phyloP scores from a whole-genome alignment of 2,113 vertebrate species.

The human region DNA sequence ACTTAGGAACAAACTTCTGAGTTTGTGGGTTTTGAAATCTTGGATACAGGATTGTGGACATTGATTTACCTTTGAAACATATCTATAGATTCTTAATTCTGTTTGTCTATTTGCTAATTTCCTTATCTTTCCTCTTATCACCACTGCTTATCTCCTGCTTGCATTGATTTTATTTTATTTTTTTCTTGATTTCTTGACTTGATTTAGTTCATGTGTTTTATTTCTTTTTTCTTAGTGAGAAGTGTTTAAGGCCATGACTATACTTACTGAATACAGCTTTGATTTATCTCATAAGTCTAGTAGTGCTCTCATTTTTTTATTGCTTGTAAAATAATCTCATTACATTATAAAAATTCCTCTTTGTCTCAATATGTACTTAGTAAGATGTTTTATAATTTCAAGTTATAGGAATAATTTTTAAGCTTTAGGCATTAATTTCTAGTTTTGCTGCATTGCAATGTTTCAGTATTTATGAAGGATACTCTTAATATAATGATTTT shows the following conservation, averaged over 20 bases:
- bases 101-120: background rate
- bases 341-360: constrained; percentile 34
- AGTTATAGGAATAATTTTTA: constrained; percentile 5
- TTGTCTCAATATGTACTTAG: constrained; percentile 39
- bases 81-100: background rate
- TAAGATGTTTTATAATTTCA: constrained; percentile 43
- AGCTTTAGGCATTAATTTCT: constrained; percentile 48
- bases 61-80: background rate
- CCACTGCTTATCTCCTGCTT: background rate
- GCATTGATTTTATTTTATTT: background rate
- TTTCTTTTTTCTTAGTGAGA: background rate
- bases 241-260: background rate
- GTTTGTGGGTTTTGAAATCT: constrained; percentile 18
- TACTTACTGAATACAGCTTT: constrained; percentile 35
- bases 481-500: background rate
- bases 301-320: constrained; percentile 46
- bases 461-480: background rate
- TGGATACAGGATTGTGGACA: background rate
- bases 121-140: background rate
- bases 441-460: background rate
- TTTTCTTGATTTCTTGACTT: constrained; percentile 26
- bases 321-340: constrained; percentile 64
- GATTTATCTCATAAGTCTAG: constrained; percentile 22
- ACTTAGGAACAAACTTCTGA: background rate
- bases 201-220: background rate